Evolutionary conservation across 2,888 invertebrate genomes (phyloP), one percentile per base, ranked within the genome.

Genomic region (Erebia aethiops): DNA sequence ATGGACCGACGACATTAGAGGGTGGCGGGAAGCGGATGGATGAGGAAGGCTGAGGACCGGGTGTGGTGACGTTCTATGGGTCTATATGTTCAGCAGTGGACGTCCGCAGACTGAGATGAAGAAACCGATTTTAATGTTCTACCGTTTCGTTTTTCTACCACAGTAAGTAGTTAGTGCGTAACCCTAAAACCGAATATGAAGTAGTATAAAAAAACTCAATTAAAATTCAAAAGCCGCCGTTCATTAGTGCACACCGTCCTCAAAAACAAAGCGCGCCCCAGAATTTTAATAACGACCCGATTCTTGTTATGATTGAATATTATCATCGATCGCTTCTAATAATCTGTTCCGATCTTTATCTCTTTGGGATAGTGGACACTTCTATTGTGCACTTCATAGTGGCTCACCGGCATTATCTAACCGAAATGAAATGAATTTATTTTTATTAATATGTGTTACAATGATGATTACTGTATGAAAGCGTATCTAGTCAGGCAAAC

Each of bases 311-410:
- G 77, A 79, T 78, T 75, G 78, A 79, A 78, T 78, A 74, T 74
- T 79, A 81, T 81, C 80, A 81, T 80, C 80, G 74, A 76, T 79
- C 62, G 69, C 78, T 77, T 65, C 65, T 65, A 60, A 65, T 58
- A 65, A 65, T 58, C 78, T 74, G 68, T 80, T 79, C 79, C 26
- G 70, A 70, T 64, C 26, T 35, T 70, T 51, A 70, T 65, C 70
- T 65, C 58, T 52, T 9, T 58, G 65, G 51, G 56, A 49, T 46
- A 67, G 49, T 49, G 58, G 57, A 58, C 57, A 65, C 21, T 57
- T 57, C 56, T 14, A 57, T 57, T 57, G 56, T 26, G 56, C 56
- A 5, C 56, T 21, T 7, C 56, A 57, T 57, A 57, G 21, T 26
- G 21, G 13, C 26, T 8, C 26, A 57, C 21, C 13, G 14, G 56